Percentiles rank a stretch among this genome's conserved stretches.
These are phyloP conservation scores for Bemisia tabaci DNA, from an alignment of 1,140 invertebrate species.

Conservation along the genomic window DNA sequence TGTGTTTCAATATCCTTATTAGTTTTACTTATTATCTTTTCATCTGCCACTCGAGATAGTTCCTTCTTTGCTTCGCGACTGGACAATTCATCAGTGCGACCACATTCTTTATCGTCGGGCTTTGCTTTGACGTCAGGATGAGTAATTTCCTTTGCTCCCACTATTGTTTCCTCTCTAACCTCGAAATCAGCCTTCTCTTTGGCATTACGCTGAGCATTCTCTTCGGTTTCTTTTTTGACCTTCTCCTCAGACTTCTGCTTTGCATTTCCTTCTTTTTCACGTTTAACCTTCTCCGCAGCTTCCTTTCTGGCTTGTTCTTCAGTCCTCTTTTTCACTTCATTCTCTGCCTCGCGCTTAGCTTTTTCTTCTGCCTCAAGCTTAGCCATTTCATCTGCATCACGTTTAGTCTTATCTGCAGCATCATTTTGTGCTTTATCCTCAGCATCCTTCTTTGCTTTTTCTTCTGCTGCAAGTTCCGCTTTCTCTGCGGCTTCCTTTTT, in stretches of 20 bases:
- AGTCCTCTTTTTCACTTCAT: constrained; percentile 11
- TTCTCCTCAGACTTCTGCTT: constrained; percentile 9
- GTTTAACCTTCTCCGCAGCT: constrained; percentile 26
- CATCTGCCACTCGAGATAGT: constrained; percentile 6
- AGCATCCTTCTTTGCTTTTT: constrained; percentile 13
- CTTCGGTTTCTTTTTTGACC: constrained; percentile 12
- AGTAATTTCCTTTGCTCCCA: constrained; percentile 14
- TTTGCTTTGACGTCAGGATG: constrained; percentile 15
- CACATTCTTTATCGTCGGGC: constrained; percentile 14
- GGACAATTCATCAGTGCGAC: too few species aligned
- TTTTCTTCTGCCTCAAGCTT: constrained; percentile 30
- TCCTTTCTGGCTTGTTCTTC: constrained; percentile 12
- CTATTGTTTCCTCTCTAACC: constrained; percentile 13
- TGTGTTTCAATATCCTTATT: constrained; percentile 6
- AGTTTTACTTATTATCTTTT: constrained; percentile 10
- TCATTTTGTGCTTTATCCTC: constrained; percentile 14
- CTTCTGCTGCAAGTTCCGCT: constrained; percentile 10
- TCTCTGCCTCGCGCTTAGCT: constrained; percentile 12
- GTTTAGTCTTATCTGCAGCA: constrained; percentile 10
- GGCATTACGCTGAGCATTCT: neutral
- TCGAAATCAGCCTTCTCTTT: constrained; percentile 14
- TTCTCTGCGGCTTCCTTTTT: constrained; percentile 15
- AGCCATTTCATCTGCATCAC: constrained; percentile 26
- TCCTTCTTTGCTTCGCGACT: constrained; percentile 4
- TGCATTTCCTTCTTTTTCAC: constrained; percentile 13